Evolutionary conservation across 2,888 invertebrate species (phyloP), one percentile per base, ranked within the genome.

Genomic region (Sesamia inferens): DNA sequence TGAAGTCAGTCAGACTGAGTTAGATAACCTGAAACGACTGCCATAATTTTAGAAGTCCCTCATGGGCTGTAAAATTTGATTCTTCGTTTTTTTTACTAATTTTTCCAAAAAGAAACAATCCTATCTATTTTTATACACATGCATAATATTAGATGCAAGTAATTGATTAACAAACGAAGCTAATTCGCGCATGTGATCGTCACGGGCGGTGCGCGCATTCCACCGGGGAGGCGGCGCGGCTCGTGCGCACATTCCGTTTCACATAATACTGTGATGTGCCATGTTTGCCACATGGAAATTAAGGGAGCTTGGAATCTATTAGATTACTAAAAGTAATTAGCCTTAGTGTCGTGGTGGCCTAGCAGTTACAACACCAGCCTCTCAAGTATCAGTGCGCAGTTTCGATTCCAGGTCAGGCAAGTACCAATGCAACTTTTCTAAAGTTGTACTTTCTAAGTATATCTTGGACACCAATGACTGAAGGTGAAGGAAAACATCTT

Each of bases 241-340:
- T 92, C 92, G 89, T 86, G 88, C 84, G 76, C 90, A 86, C 93
- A 96, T 96, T 93, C 96, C 96, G 95, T 96, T 96, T 96, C 96
- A 95, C 96, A 94, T 93, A 88, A 89, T 88, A 88, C 86, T 87
- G 79, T 84, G 88, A 90, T 88, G 84, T 85, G 83, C 84, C 85
- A 85, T 83, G 84, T 87, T 84, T 85, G 59, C 80, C 73, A 83
- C 88, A 91, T 91, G 90, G 89, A 89, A 90, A 93, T 89, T 61
- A 76, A 78, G 73, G 81, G 72, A 59, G 77, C 66, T 79, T 55
- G 57, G 76, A 79, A 85, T 84, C 80, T 84, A 82, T 68, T 79
- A 85, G 74, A 83, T 68, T 39, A 68, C 54, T n/a, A n/a, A n/a
- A n/a, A n/a, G n/a, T n/a, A n/a, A n/a, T n/a, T n/a, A n/a, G n/a